phyloP scores from a whole-genome alignment of 2,797 vertebrate genomes.

The Thamnophis elegans region DNA sequence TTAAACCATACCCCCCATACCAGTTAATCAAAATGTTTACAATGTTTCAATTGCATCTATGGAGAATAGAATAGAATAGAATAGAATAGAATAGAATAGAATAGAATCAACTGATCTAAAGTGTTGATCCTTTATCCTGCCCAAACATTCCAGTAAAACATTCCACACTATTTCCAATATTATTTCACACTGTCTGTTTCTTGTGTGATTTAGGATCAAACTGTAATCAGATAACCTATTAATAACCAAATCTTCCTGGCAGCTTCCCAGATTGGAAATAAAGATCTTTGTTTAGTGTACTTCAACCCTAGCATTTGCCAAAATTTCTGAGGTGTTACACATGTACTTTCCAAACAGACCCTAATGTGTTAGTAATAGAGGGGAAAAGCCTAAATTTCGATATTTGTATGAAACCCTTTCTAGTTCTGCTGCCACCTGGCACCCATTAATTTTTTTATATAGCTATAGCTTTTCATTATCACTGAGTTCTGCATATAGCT shows the following conservation, averaged over 20 bases:
- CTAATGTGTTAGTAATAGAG: conserved; percentile 52
- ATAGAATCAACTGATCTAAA: not conserved
- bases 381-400: conserved; percentile 54
- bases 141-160: not conserved
- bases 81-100: not conserved
- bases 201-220: not conserved
- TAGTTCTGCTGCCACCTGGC: conserved; percentile 71
- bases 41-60: not conserved
- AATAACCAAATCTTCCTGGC: not conserved
- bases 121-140: not conserved
- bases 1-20: not conserved
- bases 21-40: not conserved
- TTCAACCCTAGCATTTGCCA: not conserved
- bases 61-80: not conserved
- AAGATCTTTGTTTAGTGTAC: not conserved
- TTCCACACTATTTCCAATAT: not conserved
- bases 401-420: conserved; percentile 54
- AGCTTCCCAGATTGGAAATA: not conserved
- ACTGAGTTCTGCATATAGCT: conserved; percentile 64
- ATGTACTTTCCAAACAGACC: not conserved
- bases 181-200: not conserved
- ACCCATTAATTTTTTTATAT: conserved; percentile 64
- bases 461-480: conserved; percentile 66
- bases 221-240: not conserved
- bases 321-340: not conserved